phyloP scores from a whole-genome alignment of 2,797 vertebrate species.

The Enteromius radiatus region DNA sequence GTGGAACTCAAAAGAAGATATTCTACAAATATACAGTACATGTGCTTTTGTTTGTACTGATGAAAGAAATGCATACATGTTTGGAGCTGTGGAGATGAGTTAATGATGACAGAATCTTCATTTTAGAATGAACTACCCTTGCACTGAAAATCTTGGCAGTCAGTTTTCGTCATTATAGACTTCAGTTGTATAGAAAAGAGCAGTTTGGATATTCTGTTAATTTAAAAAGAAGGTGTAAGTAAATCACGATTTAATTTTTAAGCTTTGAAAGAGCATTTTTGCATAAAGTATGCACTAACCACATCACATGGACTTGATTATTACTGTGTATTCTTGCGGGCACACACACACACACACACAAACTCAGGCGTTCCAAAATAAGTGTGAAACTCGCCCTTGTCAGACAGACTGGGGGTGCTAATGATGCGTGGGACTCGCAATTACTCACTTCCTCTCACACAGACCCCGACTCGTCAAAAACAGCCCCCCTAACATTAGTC shows the following conservation, averaged over 20 bases:
- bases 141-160: neutral
- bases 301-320: conserved; percentile 27
- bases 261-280: neutral
- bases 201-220: neutral
- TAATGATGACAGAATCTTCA: neutral
- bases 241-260: conserved; percentile 1
- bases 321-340: conserved; percentile 6
- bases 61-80: neutral
- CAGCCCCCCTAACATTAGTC: conserved; percentile 20
- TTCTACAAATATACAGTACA: neutral
- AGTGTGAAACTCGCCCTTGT: conserved; percentile 47
- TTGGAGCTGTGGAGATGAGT: neutral
- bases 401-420: conserved; percentile 53
- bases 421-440: conserved; percentile 61
- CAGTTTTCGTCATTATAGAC: neutral
- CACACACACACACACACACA: conserved; percentile 3
- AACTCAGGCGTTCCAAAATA: conserved; percentile 20
- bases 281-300: neutral
- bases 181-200: neutral
- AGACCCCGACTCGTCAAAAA: conserved; percentile 40
- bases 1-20: neutral
- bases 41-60: neutral
- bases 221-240: neutral
- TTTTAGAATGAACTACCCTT: neutral
- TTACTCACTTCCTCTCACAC: conserved; percentile 57